Evolutionary conservation across 2,888 invertebrate genomes (phyloP), one percentile per base, ranked within the genome.

Genomic region (Steinernema scapterisci): DNA sequence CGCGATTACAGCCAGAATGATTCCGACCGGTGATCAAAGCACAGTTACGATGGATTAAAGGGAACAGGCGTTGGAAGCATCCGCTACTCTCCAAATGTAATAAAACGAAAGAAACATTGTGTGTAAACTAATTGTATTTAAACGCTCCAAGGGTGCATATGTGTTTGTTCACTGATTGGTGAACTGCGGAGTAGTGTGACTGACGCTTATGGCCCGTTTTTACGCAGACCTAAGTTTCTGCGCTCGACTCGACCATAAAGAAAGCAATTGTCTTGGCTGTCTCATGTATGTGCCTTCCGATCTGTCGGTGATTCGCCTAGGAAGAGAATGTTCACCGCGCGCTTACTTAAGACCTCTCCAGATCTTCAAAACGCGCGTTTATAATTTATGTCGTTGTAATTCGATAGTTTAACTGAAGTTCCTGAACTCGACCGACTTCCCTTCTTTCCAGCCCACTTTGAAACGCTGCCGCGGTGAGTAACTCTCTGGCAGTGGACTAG

Each of bases 151-250:
- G 63, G 63, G 31, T 63, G 25, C 63, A 63, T 63, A 25, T 16
- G 31, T 27, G 54, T 63, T 38, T 38, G 31, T 63, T 25, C 63
- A 31, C 63, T 63, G 63, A 63, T 63, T 63, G 31, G 63, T 63
- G 63, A 63, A 63, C 63, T 31, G 63, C 11, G 16, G 31, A 48
- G 13, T 6, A 63, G 7, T 54, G 54, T 27, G 31, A 63, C 63
- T 38, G 38, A 31, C 63, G 25, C 31, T 25, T 27, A 25, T 38
- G 38, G 21, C 63, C 31, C 63, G 63, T 63, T 63, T 31, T 54
- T 1, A 1, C 38, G 38, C 38, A 38, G 38, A 3, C 9, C 2
- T 3, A 54, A 54, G 27, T 27, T 11, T 27, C 27, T 63, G 63
- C 31, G 9, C 31, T 63, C 31, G 23, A 25, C 63, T 7, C 27